Evolutionary conservation across 2,888 invertebrate species (phyloP), one percentile per base, ranked within the genome.

Genomic region (Punctoribates punctum): DNA sequence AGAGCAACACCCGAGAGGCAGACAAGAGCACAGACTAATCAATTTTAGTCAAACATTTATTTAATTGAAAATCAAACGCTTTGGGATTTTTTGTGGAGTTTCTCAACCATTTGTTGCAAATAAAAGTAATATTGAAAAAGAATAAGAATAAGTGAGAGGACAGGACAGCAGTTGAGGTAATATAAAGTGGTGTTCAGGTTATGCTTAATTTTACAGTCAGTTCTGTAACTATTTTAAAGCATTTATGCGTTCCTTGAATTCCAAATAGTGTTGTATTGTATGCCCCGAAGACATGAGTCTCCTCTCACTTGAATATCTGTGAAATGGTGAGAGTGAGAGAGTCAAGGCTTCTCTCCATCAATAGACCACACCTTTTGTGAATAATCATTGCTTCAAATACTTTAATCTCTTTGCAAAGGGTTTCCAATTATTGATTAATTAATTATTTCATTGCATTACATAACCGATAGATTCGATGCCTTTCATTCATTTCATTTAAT

Each of bases 211-310:
- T 60, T 60, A 60, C 8, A 60, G 60, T 60, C 25, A 60, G 23
- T 48, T 8, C 48, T 42, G 42, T 11, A 42, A 42, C 42, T 42
- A 42, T 42, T 42, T 42, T 42, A 42, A 48, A 48, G 17, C 48
- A 48, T 13, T 3, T 13, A 17, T 23, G 60, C 60, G 60, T 60
- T 60, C 60, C 17, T 60, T 60, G 60, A 23, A 60, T 60, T 60
- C 60, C 60, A 23, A 60, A 60, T 60, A 9, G 60, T 60, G 60
- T 60, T 60, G 60, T 60, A 60, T 60, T 60, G 23, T 60, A 20
- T 27, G 9, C 8, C 60, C 60, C 23, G 20, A 60, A 25, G 60
- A 25, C 60, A 60, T 17, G 17, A 48, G 4, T 23, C 6, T 17
- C 60, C 60, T 54, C 60, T 60, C 60, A 27, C n/a, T n/a, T n/a